A percentile compares a stretch with the other conserved stretches of the same genome.
Conservation (phyloP, 2,797 vertebrate genomes). For the Meda fulgida region DNA sequence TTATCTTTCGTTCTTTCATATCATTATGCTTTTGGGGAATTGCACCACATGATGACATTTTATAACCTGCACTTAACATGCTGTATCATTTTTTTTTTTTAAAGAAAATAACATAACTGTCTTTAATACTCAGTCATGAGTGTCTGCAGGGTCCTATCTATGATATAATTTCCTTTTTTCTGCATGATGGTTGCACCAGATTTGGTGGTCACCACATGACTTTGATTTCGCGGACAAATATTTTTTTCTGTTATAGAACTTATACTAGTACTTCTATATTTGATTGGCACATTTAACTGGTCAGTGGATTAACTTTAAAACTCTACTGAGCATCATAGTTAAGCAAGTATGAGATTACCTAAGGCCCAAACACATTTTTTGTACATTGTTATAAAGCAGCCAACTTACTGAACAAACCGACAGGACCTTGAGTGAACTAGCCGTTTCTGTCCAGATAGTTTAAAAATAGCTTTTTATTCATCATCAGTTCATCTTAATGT, state of each 20-base stretch:
- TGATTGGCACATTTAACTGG: conserved; percentile 55
- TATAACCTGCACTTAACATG: background rate
- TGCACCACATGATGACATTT: background rate
- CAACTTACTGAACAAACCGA: conserved; percentile 22
- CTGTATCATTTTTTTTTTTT: background rate
- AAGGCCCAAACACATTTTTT: background rate
- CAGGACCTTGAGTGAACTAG: background rate
- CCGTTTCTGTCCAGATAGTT: background rate
- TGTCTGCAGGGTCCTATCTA: background rate
- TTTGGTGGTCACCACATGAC: background rate
- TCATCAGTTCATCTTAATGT: background rate
- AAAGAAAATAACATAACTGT: background rate
- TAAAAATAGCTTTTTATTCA: background rate
- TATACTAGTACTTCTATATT: background rate
- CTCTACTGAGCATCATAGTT: conserved; percentile 3
- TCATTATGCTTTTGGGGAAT: background rate
- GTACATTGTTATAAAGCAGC: conserved; percentile 8
- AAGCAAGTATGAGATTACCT: background rate
- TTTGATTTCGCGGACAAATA: background rate
- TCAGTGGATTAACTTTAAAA: conserved; percentile 47
- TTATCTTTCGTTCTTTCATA: too few species aligned
- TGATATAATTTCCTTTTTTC: background rate
- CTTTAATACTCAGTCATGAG: background rate
- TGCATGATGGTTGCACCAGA: background rate
- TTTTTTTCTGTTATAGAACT: background rate